Evolutionary conservation across 2,113 vertebrate species (phyloP).

Genomic region (Barnardius zonarius): DNA sequence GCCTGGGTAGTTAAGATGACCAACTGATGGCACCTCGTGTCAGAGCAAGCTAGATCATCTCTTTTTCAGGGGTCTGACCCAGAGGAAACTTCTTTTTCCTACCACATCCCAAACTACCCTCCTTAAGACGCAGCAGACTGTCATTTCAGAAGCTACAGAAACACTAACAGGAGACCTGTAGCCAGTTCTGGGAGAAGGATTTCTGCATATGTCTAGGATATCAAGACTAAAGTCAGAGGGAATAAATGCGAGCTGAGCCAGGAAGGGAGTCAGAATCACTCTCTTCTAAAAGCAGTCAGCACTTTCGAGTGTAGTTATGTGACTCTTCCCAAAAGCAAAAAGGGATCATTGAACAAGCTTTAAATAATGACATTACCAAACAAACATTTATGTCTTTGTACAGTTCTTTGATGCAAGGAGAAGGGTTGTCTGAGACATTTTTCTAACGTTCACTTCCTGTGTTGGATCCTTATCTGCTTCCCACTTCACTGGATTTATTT

Average conservation of each 20-base stretch:
- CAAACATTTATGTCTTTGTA: background rate
- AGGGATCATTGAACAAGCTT: fast-evolving
- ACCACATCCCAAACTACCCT: background rate
- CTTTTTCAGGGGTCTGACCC: background rate
- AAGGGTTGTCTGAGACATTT: background rate
- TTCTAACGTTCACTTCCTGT: background rate
- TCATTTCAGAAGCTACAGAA: background rate
- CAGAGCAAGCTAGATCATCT: background rate
- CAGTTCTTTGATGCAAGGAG: background rate
- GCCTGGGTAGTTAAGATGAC: background rate
- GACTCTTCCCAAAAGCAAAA: background rate
- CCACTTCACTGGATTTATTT: background rate
- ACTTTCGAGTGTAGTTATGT: background rate
- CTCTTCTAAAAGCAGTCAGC: background rate
- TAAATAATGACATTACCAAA: background rate
- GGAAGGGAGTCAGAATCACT: background rate
- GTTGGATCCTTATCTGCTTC: background rate
- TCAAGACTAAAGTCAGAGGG: background rate
- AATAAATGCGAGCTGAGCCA: background rate
- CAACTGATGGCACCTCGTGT: background rate
- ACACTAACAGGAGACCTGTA: background rate
- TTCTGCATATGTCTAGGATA: background rate
- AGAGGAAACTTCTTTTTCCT: background rate
- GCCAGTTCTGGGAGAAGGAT: background rate
- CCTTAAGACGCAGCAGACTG: background rate